Percentiles rank a stretch among this genome's conserved stretches.
These are phyloP conservation scores for Seriola dumerili DNA, from an alignment of 2,113 vertebrate species.

Conservation along the genomic window DNA sequence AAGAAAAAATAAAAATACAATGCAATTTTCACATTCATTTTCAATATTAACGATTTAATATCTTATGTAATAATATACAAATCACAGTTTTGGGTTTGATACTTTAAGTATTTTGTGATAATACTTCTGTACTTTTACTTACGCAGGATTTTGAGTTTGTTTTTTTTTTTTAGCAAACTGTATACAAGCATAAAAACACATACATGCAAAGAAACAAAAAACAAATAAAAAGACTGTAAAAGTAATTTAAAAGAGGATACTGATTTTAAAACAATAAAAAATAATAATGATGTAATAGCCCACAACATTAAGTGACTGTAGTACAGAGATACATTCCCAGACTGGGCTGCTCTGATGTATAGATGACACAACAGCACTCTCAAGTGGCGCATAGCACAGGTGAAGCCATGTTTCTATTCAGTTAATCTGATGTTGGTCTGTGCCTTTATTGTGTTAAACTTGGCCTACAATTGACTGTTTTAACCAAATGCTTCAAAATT, in stretches of 20 bases:
- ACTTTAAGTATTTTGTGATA: not conserved
- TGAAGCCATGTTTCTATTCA: not conserved
- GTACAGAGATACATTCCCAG: not conserved
- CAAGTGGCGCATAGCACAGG: constrained; percentile 41
- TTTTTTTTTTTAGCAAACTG: not conserved
- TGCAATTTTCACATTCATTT: not conserved
- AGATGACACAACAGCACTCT: constrained; percentile 39
- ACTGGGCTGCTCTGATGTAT: not conserved
- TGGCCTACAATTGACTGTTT: not conserved
- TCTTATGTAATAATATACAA: not conserved
- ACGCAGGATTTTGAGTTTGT: not conserved
- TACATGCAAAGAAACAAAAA: not conserved
- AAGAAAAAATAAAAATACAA: not conserved
- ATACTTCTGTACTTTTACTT: not conserved
- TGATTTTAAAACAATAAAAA: not conserved
- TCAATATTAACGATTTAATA: not conserved
- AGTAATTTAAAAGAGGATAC: not conserved
- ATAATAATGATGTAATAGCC: not conserved
- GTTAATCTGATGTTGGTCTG: not conserved
- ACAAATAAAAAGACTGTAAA: not conserved
- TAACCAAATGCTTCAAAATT: not conserved
- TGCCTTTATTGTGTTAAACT: not conserved
- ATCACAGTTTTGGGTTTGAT: not conserved
- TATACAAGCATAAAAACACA: not conserved
- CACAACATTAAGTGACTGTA: not conserved